A percentile compares a stretch with the other conserved stretches of the same genome.
Evolutionary conservation across 2,797 vertebrate genomes (phyloP).

Genomic region (Trichosurus vulpecula): DNA sequence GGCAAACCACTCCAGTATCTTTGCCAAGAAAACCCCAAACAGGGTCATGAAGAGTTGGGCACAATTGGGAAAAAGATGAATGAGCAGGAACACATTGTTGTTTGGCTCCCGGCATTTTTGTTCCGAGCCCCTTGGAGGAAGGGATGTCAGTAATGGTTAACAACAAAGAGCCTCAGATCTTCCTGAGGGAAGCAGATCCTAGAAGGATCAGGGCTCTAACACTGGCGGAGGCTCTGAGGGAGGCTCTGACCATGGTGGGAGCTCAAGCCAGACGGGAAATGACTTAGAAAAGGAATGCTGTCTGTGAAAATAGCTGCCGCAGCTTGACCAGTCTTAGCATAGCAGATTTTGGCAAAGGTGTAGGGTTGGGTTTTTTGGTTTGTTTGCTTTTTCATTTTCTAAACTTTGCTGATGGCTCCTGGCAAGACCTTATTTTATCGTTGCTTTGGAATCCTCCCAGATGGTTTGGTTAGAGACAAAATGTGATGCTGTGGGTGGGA

Average conservation of each 20-base stretch:
- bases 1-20: not conserved
- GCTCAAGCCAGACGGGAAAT: not conserved
- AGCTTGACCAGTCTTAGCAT: not conserved
- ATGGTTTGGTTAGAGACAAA: not conserved
- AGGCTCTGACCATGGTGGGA: not conserved
- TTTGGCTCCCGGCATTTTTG: not conserved
- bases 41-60: not conserved
- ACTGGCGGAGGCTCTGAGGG: not conserved
- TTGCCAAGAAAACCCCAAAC: not conserved
- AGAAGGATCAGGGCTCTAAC: fast-evolving
- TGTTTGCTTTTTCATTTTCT: not conserved
- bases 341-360: not conserved
- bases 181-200: fast-evolving
- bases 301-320: not conserved
- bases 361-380: not conserved
- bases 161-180: not conserved
- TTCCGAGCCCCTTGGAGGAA: not conserved
- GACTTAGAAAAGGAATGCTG: not conserved
- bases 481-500: not conserved
- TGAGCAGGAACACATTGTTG: not conserved
- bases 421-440: not conserved
- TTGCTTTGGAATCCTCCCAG: not conserved
- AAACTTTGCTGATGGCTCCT: slow-evolving; percentile 23
- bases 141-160: not conserved
- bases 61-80: not conserved